These are phyloP conservation scores for Apostichopus leukothele DNA, from an alignment of 53 echinoderm and acorn worm genomes.

Conservation along the genomic window DNA sequence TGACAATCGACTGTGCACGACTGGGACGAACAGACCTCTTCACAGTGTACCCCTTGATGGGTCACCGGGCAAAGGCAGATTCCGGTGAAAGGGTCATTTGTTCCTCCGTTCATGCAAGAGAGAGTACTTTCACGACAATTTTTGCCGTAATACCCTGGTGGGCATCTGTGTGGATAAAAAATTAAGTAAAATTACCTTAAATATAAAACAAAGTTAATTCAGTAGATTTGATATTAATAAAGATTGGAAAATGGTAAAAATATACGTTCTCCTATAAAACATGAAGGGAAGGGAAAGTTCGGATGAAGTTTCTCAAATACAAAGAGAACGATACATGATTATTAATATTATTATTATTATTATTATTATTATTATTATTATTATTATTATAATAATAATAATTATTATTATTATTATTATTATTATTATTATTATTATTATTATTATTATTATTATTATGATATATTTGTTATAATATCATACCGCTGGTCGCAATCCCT, in stretches of 20 bases:
- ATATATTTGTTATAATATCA: background rate
- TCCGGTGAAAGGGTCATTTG: conserved; percentile 27
- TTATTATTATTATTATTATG: too few species aligned
- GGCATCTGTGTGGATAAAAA: conserved; percentile 3
- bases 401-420: too few species aligned
- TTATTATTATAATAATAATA: too few species aligned
- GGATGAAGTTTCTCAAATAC: too few species aligned
- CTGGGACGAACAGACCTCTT: background rate
- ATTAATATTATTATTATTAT: too few species aligned
- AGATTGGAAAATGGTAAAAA: too few species aligned
- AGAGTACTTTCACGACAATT: conserved; percentile 3
- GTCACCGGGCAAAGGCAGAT: conserved; percentile 26
- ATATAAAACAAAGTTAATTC: background rate
- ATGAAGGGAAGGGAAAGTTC: too few species aligned
- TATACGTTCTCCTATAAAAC: too few species aligned
- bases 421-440: too few species aligned
- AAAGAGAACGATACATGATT: too few species aligned
- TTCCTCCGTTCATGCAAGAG: conserved; percentile 25
- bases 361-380: too few species aligned
- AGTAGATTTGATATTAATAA: too few species aligned
- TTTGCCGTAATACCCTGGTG: conserved; percentile 4
- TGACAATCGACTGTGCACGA: conserved; percentile 13
- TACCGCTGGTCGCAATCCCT: conserved; percentile 51
- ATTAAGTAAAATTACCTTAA: background rate
- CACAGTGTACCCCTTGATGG: conserved; percentile 26